A percentile compares a stretch with the other conserved stretches of the same genome.
These are phyloP conservation scores for Leptopilina drosophilae DNA, from an alignment of 2,888 invertebrate genomes.

Conservation along the genomic window DNA sequence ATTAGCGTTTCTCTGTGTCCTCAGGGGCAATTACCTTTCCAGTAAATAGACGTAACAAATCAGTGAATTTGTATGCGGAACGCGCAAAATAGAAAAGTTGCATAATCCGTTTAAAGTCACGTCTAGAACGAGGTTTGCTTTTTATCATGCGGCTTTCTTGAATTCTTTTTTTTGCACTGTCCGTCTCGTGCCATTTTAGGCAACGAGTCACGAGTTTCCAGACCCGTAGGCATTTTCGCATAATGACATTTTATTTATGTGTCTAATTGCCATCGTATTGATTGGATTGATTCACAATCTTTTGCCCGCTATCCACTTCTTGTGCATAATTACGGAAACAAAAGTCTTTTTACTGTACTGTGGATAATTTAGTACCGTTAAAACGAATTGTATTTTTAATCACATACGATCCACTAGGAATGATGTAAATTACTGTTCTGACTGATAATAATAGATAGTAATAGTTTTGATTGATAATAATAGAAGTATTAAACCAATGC, in stretches of 20 bases:
- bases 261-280: conserved; percentile 25
- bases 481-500: too few species aligned
- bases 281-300: conserved; percentile 8
- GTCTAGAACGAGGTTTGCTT: conserved; percentile 31
- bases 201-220: conserved; percentile 31
- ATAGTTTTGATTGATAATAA: too few species aligned
- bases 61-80: conserved; percentile 29
- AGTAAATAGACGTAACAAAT: conserved; percentile 33
- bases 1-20: conserved; percentile 6
- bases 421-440: too few species aligned
- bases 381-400: too few species aligned
- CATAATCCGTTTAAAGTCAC: conserved; percentile 39
- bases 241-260: conserved; percentile 21
- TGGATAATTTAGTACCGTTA: too few species aligned
- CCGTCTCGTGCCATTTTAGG: conserved; percentile 27
- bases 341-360: too few species aligned
- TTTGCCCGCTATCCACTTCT: too few species aligned
- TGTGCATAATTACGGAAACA: too few species aligned
- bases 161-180: conserved; percentile 10
- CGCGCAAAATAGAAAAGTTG: conserved; percentile 40
- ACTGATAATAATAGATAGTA: too few species aligned
- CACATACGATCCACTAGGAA: too few species aligned
- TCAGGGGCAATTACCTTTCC: conserved; percentile 22
- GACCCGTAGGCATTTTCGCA: conserved; percentile 26
- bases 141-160: conserved; percentile 22